Evolutionary conservation across 1,140 invertebrate genomes (phyloP).

Genomic region (Stratiolaelaps scimitus): DNA sequence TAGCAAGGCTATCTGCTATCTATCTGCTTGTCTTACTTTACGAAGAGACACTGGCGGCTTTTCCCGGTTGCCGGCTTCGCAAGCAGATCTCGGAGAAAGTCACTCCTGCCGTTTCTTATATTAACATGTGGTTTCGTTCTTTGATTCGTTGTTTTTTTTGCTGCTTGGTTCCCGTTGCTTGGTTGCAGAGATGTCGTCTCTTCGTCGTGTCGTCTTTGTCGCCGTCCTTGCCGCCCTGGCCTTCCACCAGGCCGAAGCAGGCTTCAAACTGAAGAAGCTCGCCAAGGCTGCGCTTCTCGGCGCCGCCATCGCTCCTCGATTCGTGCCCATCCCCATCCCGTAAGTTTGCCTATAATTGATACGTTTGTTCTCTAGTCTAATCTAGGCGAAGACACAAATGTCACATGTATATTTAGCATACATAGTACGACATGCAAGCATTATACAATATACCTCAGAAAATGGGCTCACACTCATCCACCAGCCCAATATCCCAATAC

Average conservation of each 20-base stretch:
- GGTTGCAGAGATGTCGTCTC: constrained; percentile 22
- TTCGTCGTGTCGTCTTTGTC: constrained; percentile 26
- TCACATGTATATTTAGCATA: background rate
- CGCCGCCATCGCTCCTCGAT: constrained; percentile 18
- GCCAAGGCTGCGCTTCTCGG: constrained; percentile 11
- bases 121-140: background rate
- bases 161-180: too few species aligned
- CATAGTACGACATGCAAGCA: background rate
- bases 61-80: background rate
- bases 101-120: background rate
- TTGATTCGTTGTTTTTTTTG: background rate
- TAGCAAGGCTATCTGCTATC: too few species aligned
- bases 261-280: constrained; percentile 19
- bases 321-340: constrained; percentile 25
- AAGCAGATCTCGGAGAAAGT: background rate
- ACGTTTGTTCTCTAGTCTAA: too few species aligned
- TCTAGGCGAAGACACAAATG: too few species aligned
- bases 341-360: too few species aligned
- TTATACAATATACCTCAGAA: background rate
- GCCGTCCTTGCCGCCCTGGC: constrained; percentile 6
- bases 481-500: background rate
- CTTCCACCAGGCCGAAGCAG: background rate
- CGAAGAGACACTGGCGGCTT: background rate
- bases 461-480: background rate
- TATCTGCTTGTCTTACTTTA: too few species aligned